phyloP scores from a whole-genome alignment of 1,140 invertebrate species.

The Phenacoccus solenopsis region DNA sequence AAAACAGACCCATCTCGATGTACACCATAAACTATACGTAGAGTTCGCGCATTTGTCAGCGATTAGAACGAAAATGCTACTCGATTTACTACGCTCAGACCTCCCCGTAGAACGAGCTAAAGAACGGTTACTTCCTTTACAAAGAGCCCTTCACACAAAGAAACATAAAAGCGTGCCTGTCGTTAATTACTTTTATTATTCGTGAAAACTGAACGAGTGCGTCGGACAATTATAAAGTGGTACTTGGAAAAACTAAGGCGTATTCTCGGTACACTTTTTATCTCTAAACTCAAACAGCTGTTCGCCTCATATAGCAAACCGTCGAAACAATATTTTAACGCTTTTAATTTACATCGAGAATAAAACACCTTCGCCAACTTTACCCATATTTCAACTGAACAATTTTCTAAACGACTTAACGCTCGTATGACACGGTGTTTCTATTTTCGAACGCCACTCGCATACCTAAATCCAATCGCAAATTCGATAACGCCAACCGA shows the following conservation, averaged over 20 bases:
- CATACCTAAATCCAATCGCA: too few relatives aligned
- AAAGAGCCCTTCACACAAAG: background rate
- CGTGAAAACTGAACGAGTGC: background rate
- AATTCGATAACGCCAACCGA: too few relatives aligned
- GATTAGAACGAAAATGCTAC: background rate
- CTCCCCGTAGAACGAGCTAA: background rate
- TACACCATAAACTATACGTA: too few relatives aligned
- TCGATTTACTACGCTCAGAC: too few relatives aligned
- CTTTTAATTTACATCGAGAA: background rate
- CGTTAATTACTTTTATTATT: constrained; percentile 3
- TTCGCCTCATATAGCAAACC: background rate
- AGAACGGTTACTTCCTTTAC: background rate
- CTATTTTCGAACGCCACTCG: too few relatives aligned
- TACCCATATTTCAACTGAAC: too few relatives aligned
- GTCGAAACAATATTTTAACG: background rate
- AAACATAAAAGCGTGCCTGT: constrained; percentile 1
- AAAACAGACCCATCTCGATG: too few relatives aligned
- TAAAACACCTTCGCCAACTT: too few relatives aligned
- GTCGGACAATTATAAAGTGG: background rate
- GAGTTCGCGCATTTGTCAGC: background rate
- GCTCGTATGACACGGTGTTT: too few relatives aligned
- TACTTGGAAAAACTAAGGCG: background rate
- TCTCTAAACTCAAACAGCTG: background rate
- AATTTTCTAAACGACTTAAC: too few relatives aligned
- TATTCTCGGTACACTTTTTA: background rate